phyloP scores from a whole-genome alignment of 64 coral and sea anemone species.

The Stichodactyla mertensii region DNA sequence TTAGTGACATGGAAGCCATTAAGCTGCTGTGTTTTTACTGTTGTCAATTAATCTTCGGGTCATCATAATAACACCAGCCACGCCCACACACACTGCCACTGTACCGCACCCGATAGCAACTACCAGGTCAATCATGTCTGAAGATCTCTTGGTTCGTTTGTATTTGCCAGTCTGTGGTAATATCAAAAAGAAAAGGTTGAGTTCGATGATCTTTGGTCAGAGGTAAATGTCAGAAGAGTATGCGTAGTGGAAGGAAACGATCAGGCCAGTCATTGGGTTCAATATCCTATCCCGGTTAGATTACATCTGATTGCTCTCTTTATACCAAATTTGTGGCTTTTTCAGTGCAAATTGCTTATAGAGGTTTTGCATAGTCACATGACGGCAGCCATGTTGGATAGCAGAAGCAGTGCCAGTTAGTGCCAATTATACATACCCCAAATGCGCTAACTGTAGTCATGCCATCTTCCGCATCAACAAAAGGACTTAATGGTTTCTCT shows the following conservation, averaged over 20 bases:
- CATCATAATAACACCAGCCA: constrained; percentile 93
- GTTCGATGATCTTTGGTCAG: neutral
- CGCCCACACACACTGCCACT: constrained; percentile 72
- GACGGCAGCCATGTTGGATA: too few species aligned
- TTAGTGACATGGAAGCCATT: neutral
- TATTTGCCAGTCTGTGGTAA: constrained; percentile 60
- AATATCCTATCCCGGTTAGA: too few species aligned
- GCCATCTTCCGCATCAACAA: constrained; percentile 31
- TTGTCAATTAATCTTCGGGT: constrained; percentile 91
- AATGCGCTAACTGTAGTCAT: constrained; percentile 59
- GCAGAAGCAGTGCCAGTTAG: neutral
- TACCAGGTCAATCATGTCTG: constrained; percentile 88
- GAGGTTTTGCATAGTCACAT: too few species aligned
- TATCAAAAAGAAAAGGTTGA: neutral
- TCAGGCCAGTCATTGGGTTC: too few species aligned
- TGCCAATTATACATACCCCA: constrained; percentile 19
- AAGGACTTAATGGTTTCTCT: constrained; percentile 36
- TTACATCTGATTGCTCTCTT: too few species aligned
- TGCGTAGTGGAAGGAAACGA: neutral
- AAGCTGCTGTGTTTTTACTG: constrained; percentile 48
- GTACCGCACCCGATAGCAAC: constrained; percentile 85
- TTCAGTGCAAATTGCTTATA: too few species aligned
- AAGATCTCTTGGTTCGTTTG: constrained; percentile 81
- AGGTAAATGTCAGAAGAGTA: neutral
- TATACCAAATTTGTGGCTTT: too few species aligned